Base-by-base conservation (phyloP, 2,797 vertebrate species). In the Etheostoma perlongum region DNA sequence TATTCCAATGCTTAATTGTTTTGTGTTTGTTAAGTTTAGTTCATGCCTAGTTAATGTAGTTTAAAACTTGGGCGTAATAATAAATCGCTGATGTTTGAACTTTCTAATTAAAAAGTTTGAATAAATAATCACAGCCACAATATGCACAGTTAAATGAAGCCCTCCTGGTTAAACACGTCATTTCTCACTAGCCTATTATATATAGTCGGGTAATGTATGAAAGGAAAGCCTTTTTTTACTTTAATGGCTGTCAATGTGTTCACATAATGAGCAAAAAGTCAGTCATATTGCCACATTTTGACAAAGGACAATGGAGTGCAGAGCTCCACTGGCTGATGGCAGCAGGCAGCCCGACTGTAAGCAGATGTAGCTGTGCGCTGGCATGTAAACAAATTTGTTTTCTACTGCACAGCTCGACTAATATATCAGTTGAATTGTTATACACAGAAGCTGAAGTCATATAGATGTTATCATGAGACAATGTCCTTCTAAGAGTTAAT, bases 381-480 rank as follows among this genome's bases (percentile, higher is more conserved):
- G 2, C 2, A 5, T 19, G 46, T 5, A 44, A 69, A 49, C 21
- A n/a, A 15, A 15, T 44, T 44, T 5, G 0, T 25, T 63, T 63
- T n/a, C 16, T 23, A 2, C n/a, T 30, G 23, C 30, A 49, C 27
- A 10, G 46, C 9, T 15, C 5, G 8, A 42, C 11, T 63, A 15
- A 60, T 40, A 51, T 11, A 53, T 59, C 47, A 36, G 4, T 67
- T 74, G 55, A 75, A 52, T 57, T 62, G 55, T 66, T 69, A 14
- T 30, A 59, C 58, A 21, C 57, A 33, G 59, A 54, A 10, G 25
- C 51, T 65, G 15, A 21, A 33, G 33, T 12, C 23, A 53, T 52
- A 51, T 49, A 27, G 21, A 36, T 27, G 75, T 46, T 48, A 49
- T 30, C 33, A 10, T 9, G 53, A 65, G 59, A 14, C 13, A 59